Evolutionary conservation across 2,797 vertebrate genomes (phyloP).

Genomic region (Oophaga sylvatica): DNA sequence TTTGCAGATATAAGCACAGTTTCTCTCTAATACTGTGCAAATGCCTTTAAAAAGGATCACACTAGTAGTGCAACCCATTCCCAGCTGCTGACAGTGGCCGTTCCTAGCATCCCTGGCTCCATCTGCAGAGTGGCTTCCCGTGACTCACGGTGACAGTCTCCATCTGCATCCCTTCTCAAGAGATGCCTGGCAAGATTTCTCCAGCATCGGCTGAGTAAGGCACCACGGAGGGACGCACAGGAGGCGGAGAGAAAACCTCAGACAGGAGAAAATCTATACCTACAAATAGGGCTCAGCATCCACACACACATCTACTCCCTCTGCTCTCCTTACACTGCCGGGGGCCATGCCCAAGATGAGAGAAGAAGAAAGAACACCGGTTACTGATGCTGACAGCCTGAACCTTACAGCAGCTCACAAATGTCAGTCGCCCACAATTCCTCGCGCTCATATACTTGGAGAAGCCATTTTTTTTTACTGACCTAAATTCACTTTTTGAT

Average conservation of each 20-base stretch:
- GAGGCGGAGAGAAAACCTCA: constrained; percentile 62
- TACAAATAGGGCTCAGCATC: constrained; percentile 62
- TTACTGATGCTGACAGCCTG: constrained; percentile 75
- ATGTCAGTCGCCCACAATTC: constrained; percentile 75
- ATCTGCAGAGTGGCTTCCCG: constrained; percentile 70
- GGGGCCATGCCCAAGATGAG: constrained; percentile 73
- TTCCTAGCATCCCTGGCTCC: constrained; percentile 73
- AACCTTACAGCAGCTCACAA: constrained; percentile 72
- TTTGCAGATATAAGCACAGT: constrained; percentile 91
- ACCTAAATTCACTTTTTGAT: constrained; percentile 74
- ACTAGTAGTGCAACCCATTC: constrained; percentile 94
- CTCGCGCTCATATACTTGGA: constrained; percentile 70
- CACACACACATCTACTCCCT: constrained; percentile 63
- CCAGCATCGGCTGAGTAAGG: constrained; percentile 3
- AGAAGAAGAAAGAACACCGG: constrained; percentile 67
- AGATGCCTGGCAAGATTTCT: constrained; percentile 42
- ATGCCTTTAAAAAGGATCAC: constrained; percentile 89
- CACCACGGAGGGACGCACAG: constrained; percentile 59
- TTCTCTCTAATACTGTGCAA: constrained; percentile 87
- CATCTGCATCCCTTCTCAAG: constrained; percentile 52
- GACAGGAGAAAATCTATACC: constrained; percentile 55
- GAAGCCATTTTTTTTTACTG: constrained; percentile 69
- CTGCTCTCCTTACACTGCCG: constrained; percentile 64
- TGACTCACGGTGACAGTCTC: constrained; percentile 64
- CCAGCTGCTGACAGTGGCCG: constrained; percentile 70